phyloP scores from a whole-genome alignment of 2,888 invertebrate genomes.

The Coenonympha arcania region DNA sequence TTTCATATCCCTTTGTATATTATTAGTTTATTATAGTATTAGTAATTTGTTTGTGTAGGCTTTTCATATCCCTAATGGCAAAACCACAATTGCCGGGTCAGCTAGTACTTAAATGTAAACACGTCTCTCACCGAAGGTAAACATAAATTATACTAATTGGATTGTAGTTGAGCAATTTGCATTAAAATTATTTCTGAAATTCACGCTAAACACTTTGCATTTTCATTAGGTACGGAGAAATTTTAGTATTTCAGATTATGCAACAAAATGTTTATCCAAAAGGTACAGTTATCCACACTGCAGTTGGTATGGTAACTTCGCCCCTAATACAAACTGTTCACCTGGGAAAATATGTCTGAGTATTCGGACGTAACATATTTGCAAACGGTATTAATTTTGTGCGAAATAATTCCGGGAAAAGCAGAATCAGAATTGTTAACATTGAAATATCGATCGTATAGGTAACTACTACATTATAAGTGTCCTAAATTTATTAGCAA shows the following conservation, averaged over 20 bases:
- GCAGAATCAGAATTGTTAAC: neutral
- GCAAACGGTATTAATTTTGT: neutral
- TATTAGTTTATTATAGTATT: too few species aligned
- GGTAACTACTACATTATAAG: too few species aligned
- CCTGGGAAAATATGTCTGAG: neutral
- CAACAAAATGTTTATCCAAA: neutral
- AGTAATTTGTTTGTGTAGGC: too few species aligned
- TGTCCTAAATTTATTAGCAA: too few species aligned
- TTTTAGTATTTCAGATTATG: neutral
- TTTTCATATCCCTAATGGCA: too few species aligned
- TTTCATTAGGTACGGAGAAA: conserved; percentile 5
- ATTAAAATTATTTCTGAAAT: neutral
- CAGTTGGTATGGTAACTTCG: neutral
- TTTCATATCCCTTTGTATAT: too few species aligned
- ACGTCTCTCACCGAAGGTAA: too few species aligned
- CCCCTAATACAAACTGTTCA: neutral
- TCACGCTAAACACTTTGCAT: neutral
- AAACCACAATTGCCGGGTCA: too few species aligned
- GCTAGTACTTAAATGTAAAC: too few species aligned
- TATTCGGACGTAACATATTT: neutral
- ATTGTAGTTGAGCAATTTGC: neutral
- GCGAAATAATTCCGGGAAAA: neutral
- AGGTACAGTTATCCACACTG: neutral
- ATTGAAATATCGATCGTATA: neutral
- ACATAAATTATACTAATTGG: too few species aligned